A percentile compares a stretch with the other conserved stretches of the same genome.
Evolutionary conservation across 2,797 vertebrate species (phyloP).

Genomic region (Gymnothorax javanicus): DNA sequence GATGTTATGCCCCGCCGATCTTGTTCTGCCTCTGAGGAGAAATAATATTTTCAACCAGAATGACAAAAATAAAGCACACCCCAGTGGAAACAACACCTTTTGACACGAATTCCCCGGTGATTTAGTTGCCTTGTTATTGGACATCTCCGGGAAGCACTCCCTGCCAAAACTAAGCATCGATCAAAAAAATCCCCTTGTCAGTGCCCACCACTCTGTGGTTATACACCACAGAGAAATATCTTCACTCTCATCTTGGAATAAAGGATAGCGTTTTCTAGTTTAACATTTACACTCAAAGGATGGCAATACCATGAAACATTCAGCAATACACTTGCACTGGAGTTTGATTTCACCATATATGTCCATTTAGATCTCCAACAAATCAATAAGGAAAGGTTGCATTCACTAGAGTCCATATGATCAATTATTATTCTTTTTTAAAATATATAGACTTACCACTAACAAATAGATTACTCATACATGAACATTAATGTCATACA

Average conservation of each 20-base stretch:
- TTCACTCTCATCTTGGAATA: neutral
- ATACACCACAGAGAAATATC: neutral
- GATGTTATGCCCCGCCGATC: slow-evolving; percentile 1
- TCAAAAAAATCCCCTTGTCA: neutral
- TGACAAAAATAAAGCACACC: neutral
- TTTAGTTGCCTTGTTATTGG: neutral
- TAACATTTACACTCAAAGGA: neutral
- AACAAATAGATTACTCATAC: too few species aligned
- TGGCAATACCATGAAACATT: neutral
- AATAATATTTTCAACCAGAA: neutral
- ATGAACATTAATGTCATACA: too few species aligned
- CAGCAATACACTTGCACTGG: neutral
- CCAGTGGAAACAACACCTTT: slow-evolving; percentile 13
- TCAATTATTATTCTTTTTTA: too few species aligned
- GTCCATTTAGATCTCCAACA: too few species aligned
- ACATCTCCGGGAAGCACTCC: slow-evolving; percentile 1
- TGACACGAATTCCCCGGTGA: neutral
- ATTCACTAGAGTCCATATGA: too few species aligned
- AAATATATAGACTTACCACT: too few species aligned
- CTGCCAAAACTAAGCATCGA: neutral
- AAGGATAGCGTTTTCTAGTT: neutral
- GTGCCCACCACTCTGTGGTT: neutral
- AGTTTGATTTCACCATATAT: neutral
- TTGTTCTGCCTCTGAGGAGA: neutral
- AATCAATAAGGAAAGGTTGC: too few species aligned